Evolutionary conservation across 2,797 vertebrate species (phyloP), one percentile per base, ranked within the genome.

Genomic region (Brotula barbata): DNA sequence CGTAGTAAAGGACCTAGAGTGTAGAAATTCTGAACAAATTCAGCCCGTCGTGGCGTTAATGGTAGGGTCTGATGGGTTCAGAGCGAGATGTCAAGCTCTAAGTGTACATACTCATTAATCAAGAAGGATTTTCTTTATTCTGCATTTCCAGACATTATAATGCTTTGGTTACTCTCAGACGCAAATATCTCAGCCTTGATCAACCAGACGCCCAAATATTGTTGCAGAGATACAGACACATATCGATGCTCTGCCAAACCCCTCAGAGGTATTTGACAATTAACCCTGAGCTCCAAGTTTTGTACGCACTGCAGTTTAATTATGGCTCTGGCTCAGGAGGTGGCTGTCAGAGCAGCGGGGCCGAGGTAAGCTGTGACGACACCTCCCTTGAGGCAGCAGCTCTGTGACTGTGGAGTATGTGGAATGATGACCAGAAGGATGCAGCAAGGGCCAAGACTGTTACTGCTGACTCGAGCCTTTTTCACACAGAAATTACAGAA

Each of bases 111-210:
- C n/a, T n/a, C n/a, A n/a, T n/a, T n/a, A n/a, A n/a, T n/a, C n/a
- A n/a, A n/a, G n/a, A n/a, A n/a, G n/a, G n/a, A n/a, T n/a, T n/a
- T n/a, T n/a, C n/a, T n/a, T n/a, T n/a, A n/a, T n/a, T n/a, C n/a
- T n/a, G n/a, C n/a, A n/a, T n/a, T 16, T 47, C 37, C 51, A 68
- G 77, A 62, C 61, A 49, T 64, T 51, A 23, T 43, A 53, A 44
- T 64, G 61, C 56, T 51, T 50, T 58, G 64, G 34, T 15, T 10
- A 0, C 15, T 53, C 54, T 21, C 20, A 40, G 19, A 28, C 14
- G 50, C n/a, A n/a, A n/a, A n/a, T n/a, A n/a, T 39, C 15, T 23
- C 14, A n/a, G 6, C 28, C 28, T 42, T 11, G 15, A 41, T 64
- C 42, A 49, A 3, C 52, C 41, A 20, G n/a, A n/a, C 19, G 31